Percentiles rank a stretch among this genome's conserved stretches.
Evolutionary conservation across 2,888 invertebrate genomes (phyloP).

Genomic region (Lasioglossum vierecki): DNA sequence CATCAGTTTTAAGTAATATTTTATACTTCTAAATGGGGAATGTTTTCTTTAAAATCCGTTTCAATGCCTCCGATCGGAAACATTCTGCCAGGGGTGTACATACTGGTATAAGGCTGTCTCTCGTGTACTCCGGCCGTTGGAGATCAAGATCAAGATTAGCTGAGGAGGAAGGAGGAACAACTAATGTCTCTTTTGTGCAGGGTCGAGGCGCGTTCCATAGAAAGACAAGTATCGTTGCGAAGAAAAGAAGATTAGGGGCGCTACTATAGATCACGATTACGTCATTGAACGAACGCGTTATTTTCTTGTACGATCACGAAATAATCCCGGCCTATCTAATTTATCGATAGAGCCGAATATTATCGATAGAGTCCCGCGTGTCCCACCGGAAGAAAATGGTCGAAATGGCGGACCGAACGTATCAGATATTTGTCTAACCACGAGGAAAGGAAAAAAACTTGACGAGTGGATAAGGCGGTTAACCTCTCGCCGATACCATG

Average conservation of each 20-base stretch:
- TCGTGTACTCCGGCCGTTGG: neutral
- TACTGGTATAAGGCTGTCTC: neutral
- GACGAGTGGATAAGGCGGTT: constrained; percentile 61
- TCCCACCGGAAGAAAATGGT: neutral
- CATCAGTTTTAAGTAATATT: no score
- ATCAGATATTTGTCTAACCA: constrained; percentile 23
- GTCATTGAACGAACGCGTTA: constrained; percentile 32
- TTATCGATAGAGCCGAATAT: constrained; percentile 43
- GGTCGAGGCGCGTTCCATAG: neutral
- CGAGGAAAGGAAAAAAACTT: constrained; percentile 31
- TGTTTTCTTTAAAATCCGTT: no score
- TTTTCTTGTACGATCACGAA: constrained; percentile 3
- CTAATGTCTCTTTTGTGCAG: neutral
- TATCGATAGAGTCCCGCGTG: constrained; percentile 33
- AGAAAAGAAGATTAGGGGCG: constrained; percentile 20
- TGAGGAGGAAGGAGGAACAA: neutral
- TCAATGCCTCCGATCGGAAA: no score
- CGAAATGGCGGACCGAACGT: neutral
- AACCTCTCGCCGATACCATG: constrained; percentile 59
- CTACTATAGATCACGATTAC: constrained; percentile 29
- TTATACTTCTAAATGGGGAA: no score
- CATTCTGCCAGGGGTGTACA: no score
- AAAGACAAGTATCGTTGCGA: neutral
- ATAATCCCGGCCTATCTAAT: constrained; percentile 32
- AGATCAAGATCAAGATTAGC: constrained; percentile 5